These are phyloP conservation scores for Eulemur coronatus DNA, from an alignment of 2,797 vertebrate genomes.

Conservation along the genomic window DNA sequence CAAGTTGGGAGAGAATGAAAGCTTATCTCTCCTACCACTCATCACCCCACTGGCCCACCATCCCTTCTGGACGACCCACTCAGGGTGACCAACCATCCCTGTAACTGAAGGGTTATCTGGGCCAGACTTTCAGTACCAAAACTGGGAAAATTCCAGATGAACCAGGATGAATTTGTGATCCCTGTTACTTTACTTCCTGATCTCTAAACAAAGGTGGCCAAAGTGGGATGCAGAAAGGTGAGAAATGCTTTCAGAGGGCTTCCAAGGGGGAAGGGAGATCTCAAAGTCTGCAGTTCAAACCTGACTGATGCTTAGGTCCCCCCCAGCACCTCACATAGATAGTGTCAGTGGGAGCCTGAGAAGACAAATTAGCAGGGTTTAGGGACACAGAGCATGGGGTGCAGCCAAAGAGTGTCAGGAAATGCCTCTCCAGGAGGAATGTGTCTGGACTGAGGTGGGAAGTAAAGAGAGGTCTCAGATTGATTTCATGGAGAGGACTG, in stretches of 20 bases:
- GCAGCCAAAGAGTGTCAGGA: background rate
- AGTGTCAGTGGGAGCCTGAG: background rate
- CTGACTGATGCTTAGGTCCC: no score
- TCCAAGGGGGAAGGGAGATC: background rate
- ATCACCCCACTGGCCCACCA: background rate
- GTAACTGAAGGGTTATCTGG: background rate
- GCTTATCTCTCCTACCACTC: background rate
- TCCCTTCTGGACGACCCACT: background rate
- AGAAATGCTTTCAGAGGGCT: background rate
- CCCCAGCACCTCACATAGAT: background rate
- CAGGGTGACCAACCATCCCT: background rate
- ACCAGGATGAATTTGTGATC: background rate
- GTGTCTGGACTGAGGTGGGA: background rate
- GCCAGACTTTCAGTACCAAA: background rate
- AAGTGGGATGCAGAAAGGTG: background rate
- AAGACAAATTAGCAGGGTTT: background rate
- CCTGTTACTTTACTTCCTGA: background rate
- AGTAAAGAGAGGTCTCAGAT: background rate
- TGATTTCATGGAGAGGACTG: background rate
- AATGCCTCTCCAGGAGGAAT: background rate
- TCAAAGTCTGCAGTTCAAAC: background rate
- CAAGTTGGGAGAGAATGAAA: conserved; percentile 29
- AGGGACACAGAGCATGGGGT: background rate
- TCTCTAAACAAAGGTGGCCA: background rate
- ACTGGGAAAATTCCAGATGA: background rate